Evolutionary conservation across 2,797 vertebrate genomes (phyloP).

Genomic region (Sylvia borin): DNA sequence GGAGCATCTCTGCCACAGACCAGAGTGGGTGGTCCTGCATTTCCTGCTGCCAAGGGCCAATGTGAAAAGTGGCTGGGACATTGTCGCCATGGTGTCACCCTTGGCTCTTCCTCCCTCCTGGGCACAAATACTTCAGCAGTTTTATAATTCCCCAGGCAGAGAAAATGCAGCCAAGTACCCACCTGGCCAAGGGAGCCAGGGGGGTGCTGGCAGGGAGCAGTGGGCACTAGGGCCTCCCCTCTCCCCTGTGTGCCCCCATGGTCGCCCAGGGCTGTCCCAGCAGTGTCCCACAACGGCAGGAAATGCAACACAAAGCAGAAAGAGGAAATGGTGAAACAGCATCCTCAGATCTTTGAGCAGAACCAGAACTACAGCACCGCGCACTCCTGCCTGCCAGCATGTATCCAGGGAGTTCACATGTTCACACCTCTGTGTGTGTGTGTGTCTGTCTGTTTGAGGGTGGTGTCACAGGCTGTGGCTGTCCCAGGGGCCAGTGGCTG

Average conservation of each 20-base stretch:
- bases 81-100: fast-evolving
- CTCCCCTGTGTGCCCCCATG: neutral
- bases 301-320: neutral
- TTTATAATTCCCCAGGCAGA: neutral
- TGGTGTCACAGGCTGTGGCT: neutral
- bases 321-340: neutral
- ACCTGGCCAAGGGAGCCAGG: neutral
- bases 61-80: neutral
- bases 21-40: fast-evolving
- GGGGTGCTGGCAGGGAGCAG: fast-evolving
- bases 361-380: fast-evolving
- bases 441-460: fast-evolving
- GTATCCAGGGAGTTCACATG: fast-evolving
- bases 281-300: fast-evolving
- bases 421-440: too few relatives aligned
- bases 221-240: neutral
- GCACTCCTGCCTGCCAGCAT: fast-evolving
- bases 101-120: neutral
- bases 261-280: neutral
- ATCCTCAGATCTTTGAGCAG: neutral
- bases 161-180: neutral
- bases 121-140: neutral
- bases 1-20: neutral
- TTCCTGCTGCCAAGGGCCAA: fast-evolving
- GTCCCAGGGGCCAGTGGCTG: neutral